A percentile compares a stretch with the other conserved stretches of the same genome.
Evolutionary conservation across 2,797 vertebrate species (phyloP).

Genomic region (Limnodromus scolopaceus): DNA sequence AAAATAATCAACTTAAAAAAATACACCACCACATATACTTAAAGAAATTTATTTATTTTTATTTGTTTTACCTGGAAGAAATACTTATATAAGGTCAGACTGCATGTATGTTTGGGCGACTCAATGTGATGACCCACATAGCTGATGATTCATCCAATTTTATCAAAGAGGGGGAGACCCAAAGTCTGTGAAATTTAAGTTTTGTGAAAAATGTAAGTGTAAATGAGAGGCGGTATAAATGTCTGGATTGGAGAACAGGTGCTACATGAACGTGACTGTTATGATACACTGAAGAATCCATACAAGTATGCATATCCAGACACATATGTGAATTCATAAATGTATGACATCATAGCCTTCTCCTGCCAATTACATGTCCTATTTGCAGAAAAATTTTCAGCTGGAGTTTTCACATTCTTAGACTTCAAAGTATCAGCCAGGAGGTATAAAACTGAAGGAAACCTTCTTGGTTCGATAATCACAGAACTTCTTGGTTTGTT

Average conservation of each 20-base stretch:
- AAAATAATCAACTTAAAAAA: neutral
- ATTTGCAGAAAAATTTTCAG: neutral
- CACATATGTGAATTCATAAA: neutral
- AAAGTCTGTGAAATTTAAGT: neutral
- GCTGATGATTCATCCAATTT: neutral
- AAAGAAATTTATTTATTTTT: neutral
- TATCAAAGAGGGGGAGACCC: neutral
- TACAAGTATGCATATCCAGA: rapidly evolving
- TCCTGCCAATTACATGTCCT: neutral
- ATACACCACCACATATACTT: neutral
- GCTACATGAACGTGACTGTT: neutral
- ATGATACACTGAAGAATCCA: neutral
- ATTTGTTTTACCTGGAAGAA: neutral
- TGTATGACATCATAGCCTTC: rapidly evolving
- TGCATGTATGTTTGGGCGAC: neutral
- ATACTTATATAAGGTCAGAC: neutral
- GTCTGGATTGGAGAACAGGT: neutral
- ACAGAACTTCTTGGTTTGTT: neutral
- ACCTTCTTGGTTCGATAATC: neutral
- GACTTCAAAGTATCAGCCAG: neutral
- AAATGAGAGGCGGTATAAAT: neutral
- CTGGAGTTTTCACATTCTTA: neutral
- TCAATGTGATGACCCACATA: neutral
- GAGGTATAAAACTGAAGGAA: neutral
- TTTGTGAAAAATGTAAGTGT: neutral